phyloP scores from a whole-genome alignment of 1,140 invertebrate genomes.

The Anadara kagoshimensis region DNA sequence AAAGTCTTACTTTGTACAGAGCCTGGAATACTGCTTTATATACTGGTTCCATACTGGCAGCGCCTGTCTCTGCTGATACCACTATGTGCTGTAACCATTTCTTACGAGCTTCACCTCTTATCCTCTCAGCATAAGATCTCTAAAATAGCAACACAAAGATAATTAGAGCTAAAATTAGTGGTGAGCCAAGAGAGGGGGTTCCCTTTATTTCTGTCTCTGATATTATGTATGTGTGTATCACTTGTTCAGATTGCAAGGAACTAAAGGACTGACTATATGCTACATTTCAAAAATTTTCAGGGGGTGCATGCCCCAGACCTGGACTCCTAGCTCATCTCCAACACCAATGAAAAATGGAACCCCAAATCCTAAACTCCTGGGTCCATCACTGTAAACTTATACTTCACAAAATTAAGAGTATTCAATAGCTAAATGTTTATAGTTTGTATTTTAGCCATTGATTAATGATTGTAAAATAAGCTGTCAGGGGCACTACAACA shows the following conservation, averaged over 20 bases:
- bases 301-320: background rate
- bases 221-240: too few species aligned
- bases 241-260: background rate
- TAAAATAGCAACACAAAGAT: constrained; percentile 38
- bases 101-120: constrained; percentile 72
- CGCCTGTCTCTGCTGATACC: constrained; percentile 65
- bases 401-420: too few species aligned
- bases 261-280: background rate
- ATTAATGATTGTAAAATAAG: too few species aligned
- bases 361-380: too few species aligned
- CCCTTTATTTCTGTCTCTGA: background rate
- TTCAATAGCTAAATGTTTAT: too few species aligned
- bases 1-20: constrained; percentile 67
- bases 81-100: constrained; percentile 72
- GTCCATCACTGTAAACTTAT: too few species aligned
- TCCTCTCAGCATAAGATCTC: constrained; percentile 70
- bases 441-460: too few species aligned
- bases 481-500: too few species aligned
- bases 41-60: constrained; percentile 70
- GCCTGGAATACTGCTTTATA: constrained; percentile 72
- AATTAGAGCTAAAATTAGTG: too few species aligned
- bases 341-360: too few species aligned
- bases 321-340: background rate
- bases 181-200: too few species aligned
- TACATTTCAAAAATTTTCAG: background rate